A percentile compares a stretch with the other conserved stretches of the same genome.
phyloP scores from a whole-genome alignment of 2,797 vertebrate species.

The Pitangus sulphuratus region DNA sequence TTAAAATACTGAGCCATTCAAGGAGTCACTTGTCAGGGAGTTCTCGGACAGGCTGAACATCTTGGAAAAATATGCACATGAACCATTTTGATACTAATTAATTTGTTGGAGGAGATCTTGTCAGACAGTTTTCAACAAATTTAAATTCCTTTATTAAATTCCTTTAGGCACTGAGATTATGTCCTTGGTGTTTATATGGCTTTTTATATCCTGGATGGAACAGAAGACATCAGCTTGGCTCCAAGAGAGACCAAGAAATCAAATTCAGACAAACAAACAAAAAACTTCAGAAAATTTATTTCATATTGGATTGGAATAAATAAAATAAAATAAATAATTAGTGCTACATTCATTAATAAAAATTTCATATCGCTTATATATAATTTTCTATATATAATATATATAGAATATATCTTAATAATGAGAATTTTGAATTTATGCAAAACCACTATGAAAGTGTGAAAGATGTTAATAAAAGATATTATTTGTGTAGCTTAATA shows the following conservation, averaged over 20 bases:
- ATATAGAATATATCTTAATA: not conserved
- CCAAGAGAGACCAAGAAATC: not conserved
- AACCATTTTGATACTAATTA: not conserved
- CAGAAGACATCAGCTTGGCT: not conserved
- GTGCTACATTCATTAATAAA: not conserved
- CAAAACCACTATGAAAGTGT: not conserved
- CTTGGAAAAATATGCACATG: not conserved
- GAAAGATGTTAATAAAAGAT: not conserved
- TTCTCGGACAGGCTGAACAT: not conserved
- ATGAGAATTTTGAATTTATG: not conserved
- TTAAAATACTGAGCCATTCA: not conserved
- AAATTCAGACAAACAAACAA: not conserved
- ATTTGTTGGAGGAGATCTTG: not conserved
- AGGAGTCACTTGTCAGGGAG: not conserved
- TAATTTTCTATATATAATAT: not conserved
- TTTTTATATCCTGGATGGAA: not conserved
- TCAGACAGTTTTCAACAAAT: not conserved
- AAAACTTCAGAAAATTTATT: not conserved
- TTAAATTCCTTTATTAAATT: not conserved
- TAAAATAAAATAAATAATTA: not conserved
- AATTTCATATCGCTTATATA: not conserved
- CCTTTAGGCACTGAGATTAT: not conserved
- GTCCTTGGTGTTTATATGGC: fast-evolving
- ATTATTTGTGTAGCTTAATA: not conserved
- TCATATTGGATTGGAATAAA: not conserved